phyloP scores from a whole-genome alignment of 1,140 invertebrate genomes.

The Rhyzopertha dominica region DNA sequence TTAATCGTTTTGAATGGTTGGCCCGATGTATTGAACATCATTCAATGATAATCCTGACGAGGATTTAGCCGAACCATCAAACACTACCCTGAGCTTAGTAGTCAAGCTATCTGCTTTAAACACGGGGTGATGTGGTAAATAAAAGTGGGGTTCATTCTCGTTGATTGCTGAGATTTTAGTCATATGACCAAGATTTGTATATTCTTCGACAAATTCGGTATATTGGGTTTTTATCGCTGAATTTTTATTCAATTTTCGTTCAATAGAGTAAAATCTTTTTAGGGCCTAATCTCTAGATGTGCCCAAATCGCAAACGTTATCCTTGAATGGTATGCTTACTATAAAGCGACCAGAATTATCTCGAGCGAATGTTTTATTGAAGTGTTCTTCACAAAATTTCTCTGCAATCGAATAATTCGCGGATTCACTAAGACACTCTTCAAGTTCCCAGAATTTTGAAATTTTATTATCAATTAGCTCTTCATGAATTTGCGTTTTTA shows the following conservation, averaged over 20 bases:
- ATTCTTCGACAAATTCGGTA: conserved; percentile 3
- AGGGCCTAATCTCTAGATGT: conserved; percentile 4
- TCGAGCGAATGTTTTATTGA: not conserved
- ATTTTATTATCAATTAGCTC: conserved; percentile 7
- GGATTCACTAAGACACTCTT: conserved; percentile 6
- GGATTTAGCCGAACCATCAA: not conserved
- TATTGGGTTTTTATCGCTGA: not conserved
- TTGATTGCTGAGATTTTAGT: too few species aligned
- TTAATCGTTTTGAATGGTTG: conserved; percentile 39
- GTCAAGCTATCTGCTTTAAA: conserved; percentile 28
- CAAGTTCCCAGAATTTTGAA: conserved; percentile 10
- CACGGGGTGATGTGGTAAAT: conserved; percentile 47
- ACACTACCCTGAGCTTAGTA: not conserved
- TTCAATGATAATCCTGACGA: conserved; percentile 41
- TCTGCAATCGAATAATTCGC: not conserved
- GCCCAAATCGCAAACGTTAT: conserved; percentile 2
- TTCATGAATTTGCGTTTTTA: too few species aligned
- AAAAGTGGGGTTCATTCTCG: too few species aligned
- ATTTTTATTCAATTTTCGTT: conserved; percentile 8
- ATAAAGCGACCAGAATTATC: conserved; percentile 11
- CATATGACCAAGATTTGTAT: too few species aligned
- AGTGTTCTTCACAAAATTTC: conserved; percentile 13
- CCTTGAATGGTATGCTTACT: conserved; percentile 8
- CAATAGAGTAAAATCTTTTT: conserved; percentile 8
- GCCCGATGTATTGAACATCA: conserved; percentile 42